phyloP scores from a whole-genome alignment of 1,140 invertebrate genomes.

The Cheumatopsyche charites region DNA sequence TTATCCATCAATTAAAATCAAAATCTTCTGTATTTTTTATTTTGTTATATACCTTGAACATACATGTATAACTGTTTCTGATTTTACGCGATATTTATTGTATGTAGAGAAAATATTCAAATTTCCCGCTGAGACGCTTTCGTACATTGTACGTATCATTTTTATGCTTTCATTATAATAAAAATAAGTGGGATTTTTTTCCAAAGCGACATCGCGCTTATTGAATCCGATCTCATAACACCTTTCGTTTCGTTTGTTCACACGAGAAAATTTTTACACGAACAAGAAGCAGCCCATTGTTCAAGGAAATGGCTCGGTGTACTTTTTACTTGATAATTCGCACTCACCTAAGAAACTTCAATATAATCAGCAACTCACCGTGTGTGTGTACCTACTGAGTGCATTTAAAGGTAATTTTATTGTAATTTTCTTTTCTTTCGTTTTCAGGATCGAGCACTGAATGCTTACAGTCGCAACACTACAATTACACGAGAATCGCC shows the following conservation, averaged over 20 bases:
- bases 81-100: too few species aligned
- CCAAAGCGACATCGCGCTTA: too few species aligned
- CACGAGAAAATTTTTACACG: conserved; percentile 28
- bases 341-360: conserved; percentile 18
- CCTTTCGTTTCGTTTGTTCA: conserved; percentile 31
- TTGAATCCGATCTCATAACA: conserved; percentile 17
- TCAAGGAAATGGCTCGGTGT: conserved; percentile 8
- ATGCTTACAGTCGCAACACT: conserved; percentile 41
- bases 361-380: neutral
- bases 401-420: neutral
- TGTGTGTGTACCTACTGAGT: neutral
- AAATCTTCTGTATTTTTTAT: too few species aligned
- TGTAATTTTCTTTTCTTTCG: conserved; percentile 16
- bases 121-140: too few species aligned
- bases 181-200: too few species aligned
- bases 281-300: conserved; percentile 15
- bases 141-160: too few species aligned
- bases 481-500: conserved; percentile 29
- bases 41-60: too few species aligned
- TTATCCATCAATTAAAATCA: too few species aligned
- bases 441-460: conserved; percentile 45
- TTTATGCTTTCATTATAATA: too few species aligned
- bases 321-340: conserved; percentile 9
- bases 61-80: too few species aligned
- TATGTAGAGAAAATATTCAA: too few species aligned